phyloP scores from a whole-genome alignment of 1,140 invertebrate species.

The Zaprionus tsacasi region DNA sequence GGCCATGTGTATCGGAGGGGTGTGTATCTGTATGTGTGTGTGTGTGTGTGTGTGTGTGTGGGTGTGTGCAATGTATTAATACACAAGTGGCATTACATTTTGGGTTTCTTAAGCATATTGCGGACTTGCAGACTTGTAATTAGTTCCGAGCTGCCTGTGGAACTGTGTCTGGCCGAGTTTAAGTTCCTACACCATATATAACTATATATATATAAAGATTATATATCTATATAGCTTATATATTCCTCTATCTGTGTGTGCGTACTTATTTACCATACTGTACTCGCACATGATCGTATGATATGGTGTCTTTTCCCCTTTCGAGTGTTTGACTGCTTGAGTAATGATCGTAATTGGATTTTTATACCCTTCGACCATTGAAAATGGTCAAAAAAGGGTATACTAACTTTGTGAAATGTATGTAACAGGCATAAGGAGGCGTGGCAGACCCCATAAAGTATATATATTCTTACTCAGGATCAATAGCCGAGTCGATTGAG shows the following conservation, averaged over 20 bases:
- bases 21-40: too few relatives aligned
- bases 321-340: conserved; percentile 16
- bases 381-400: too few relatives aligned
- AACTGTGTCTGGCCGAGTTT: conserved; percentile 27
- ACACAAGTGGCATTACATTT: conserved; percentile 72
- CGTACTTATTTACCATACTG: conserved; percentile 3
- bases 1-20: not conserved
- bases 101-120: conserved; percentile 57
- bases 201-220: too few relatives aligned
- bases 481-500: too few relatives aligned
- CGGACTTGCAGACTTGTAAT: conserved; percentile 63
- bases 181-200: not conserved
- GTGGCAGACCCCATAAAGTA: too few relatives aligned
- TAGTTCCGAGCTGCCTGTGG: conserved; percentile 42
- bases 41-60: too few relatives aligned
- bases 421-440: too few relatives aligned
- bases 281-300: conserved; percentile 24
- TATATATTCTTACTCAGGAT: too few relatives aligned
- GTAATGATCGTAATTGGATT: conserved; percentile 29
- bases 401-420: too few relatives aligned
- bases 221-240: too few relatives aligned
- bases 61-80: conserved; percentile 54
- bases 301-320: conserved; percentile 13
- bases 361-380: too few relatives aligned
- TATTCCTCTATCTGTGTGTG: not conserved